These are phyloP conservation scores for Odobenus rosmarus DNA, from an alignment of 2,113 vertebrate genomes.

Conservation along the genomic window DNA sequence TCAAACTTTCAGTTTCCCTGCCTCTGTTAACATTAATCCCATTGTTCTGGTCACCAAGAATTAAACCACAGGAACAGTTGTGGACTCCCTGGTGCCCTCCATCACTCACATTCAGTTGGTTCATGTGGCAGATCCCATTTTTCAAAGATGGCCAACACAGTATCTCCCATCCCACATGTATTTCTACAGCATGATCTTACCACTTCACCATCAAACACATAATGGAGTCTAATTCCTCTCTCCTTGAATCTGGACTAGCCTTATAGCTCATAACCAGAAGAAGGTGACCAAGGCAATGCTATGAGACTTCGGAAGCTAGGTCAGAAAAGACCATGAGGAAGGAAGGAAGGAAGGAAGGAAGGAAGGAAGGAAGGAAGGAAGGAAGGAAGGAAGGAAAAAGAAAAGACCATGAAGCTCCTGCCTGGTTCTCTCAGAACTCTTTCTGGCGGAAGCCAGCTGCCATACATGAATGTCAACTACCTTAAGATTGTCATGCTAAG, in stretches of 20 bases:
- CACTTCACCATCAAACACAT: neutral
- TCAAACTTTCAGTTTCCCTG: constrained; percentile 15
- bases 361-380: too few relatives aligned
- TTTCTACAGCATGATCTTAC: constrained; percentile 17
- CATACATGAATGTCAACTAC: neutral
- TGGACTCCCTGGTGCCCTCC: neutral
- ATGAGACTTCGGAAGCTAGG: neutral
- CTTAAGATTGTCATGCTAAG: neutral
- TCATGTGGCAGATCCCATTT: neutral
- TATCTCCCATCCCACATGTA: neutral
- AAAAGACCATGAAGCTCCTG: neutral
- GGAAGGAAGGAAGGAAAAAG: neutral
- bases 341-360: neutral
- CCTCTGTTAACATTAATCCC: neutral
- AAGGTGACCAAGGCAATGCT: neutral
- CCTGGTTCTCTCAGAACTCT: neutral
- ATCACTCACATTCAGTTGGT: neutral
- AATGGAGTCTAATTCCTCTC: neutral
- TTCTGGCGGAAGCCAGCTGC: neutral
- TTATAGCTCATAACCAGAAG: neutral
- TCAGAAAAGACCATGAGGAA: neutral
- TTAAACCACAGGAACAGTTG: neutral
- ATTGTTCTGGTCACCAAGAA: neutral
- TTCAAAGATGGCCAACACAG: neutral
- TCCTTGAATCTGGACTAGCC: neutral